Evolutionary conservation across 2,113 vertebrate genomes (phyloP), one percentile per base, ranked within the genome.

Genomic region (Eulacestoma nigropectus): DNA sequence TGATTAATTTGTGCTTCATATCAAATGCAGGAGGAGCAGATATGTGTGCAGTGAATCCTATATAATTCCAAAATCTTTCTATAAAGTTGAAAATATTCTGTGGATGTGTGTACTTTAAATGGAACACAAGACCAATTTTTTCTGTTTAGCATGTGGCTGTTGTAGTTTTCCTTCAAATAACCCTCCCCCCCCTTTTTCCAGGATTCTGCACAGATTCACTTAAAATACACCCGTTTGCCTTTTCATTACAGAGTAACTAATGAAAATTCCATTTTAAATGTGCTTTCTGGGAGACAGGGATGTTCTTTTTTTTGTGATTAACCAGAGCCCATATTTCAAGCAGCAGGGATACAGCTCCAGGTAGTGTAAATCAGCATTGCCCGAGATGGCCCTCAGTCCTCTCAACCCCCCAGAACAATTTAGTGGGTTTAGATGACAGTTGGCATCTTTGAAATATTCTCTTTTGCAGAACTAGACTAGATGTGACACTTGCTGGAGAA

Each of bases 391-490:
- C 90, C 42, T 27, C 49, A 87, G 94, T 85, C 93, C 92, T 46
- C 85, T 80, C 91, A 76, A 74, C 78, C 74, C 67, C 82, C 50
- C 46, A 60, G 89, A 87, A 95, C 89, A 97, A 97, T 97, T 97
- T 96, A 97, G 93, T 95, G 94, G 70, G 33, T 95, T 92, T 72
- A 93, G 96, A 91, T 97, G 95, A 96, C 96, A 96, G 87, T 25
- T 97, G 96, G 94, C 94, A 96, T 96, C 95, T 96, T 96, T 97
- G 97, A 97, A 98, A 97, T 98, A 97, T 90, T 95, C 96, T 96
- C 84, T 91, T 82, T 69, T 96, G 59, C 65, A 72, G 85, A 93
- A 83, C 80, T 93, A 89, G 96, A 96, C 88, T 88, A 80, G 79
- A 95, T 97, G 93, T 97, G 95, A 97, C 93, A 97, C 93, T 98